Base-by-base conservation (phyloP, 2,797 vertebrate genomes). In the Sebastes reedi region DNA sequence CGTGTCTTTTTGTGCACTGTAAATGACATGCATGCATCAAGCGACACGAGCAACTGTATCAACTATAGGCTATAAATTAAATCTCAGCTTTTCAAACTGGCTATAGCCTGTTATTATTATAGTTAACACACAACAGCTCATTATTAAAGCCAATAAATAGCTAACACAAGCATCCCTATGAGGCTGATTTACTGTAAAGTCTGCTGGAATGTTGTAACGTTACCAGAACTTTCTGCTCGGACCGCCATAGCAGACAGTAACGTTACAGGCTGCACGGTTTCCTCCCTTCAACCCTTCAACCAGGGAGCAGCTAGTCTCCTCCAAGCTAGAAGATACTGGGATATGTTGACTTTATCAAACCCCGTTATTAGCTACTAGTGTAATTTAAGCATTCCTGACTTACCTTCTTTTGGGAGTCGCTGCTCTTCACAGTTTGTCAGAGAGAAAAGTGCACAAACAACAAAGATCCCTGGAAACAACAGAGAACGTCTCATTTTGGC, bases 361-460 rank as follows among this genome's bases (percentile, higher is more conserved):
- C 11, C 42, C 42, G 20, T 52, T 24, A 29, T 27, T 12, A 65
- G 14, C 13, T 1, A 6, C 3, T 13, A 2, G 11, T 25, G 20
- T 39, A 14, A 18, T 46, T 3, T 34, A n/a, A 18, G n/a, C 62
- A 22, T 52, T 68, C 34, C 29, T 6, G 3, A 14, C 90, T 89
- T 87, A 96, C 95, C 95, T 79, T 94, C 88, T 2, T 94, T 85
- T 2, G 89, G 83, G 67, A 88, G 46, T 12, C 66, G 88, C 82
- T 78, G 79, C 58, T 92, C 77, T 3, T 91, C 89, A 11, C 94
- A 84, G 72, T 7, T 34, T 1, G 80, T 46, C 61, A 62, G 62
- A 3, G 61, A 18, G 34, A 86, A 66, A 18, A 87, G 70, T 0
- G 52, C 54, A 4, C 81, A 74, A 11, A 87, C 5, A 13, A 87